Evolutionary conservation across 2,888 invertebrate species (phyloP), one percentile per base, ranked within the genome.

Genomic region (Onchidella celtica): DNA sequence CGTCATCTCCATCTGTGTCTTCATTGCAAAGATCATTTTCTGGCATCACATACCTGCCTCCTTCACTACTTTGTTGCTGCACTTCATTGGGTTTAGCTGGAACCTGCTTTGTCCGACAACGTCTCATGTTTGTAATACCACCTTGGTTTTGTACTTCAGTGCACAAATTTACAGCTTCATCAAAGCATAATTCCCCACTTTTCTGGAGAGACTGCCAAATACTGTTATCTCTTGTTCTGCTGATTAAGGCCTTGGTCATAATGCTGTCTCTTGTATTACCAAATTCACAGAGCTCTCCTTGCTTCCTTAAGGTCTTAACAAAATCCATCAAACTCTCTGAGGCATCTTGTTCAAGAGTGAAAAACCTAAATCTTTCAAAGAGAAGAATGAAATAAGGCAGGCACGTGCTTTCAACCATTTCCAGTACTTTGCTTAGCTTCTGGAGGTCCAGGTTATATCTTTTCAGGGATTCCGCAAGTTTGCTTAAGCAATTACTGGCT

Each of bases 271-370:
- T 65, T 2, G 66, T 55, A 34, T 79, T 70, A 24, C 70, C 72
- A 63, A 79, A 79, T 27, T 79, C 70, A 79, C 79, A 79, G 6
- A 79, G n/a, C 24, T 79, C 72, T 29, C 61, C 72, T 27, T 79
- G 79, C 36, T 79, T 63, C 14, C 70, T 17, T 3, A 79, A 40
- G 32, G 47, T 47, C 40, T 72, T 38, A 47, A 72, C 34, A 63
- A 79, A 79, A 63, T 79, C 79, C n/a, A 27, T 63, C 24, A 72
- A 61, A 29, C 61, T 61, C 34, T 79, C 79, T 14, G 79, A 72
- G 21, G 63, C 14, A 14, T 79, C 72, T 34, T 72, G 79, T 27
- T 70, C 72, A 32, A 70, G 34, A 17, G 61, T 72, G 47, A 79
- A 79, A 47, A 63, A 79, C 9, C 79, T 24, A 59, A 72, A 79